phyloP scores from a whole-genome alignment of 2,888 invertebrate species.

The Panzeria rudis region DNA sequence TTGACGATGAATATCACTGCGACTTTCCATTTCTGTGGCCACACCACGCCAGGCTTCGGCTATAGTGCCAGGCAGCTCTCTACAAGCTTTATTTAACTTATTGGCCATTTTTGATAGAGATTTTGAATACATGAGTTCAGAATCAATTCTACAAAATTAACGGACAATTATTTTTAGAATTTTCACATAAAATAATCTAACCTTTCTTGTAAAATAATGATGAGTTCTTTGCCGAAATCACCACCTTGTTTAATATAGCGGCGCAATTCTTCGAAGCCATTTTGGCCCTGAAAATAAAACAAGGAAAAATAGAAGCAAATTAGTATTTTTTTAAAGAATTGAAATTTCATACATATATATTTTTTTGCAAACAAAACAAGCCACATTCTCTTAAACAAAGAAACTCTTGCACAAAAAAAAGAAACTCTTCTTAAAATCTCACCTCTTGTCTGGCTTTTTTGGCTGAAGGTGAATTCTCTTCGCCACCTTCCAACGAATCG shows the following conservation, averaged over 20 bases:
- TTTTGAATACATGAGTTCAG: conserved; percentile 96
- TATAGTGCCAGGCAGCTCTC: conserved; percentile 90
- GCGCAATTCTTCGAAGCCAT: conserved; percentile 96
- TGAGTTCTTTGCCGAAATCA: conserved; percentile 96
- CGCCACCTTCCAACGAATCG: conserved; percentile 67
- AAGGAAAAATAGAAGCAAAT: not conserved
- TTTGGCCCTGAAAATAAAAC: conserved; percentile 90
- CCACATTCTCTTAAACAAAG: conserved; percentile 56
- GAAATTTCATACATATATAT: not conserved
- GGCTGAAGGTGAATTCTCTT: conserved; percentile 60
- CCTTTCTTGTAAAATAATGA: conserved; percentile 96
- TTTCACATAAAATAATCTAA: conserved; percentile 82
- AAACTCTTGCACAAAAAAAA: not conserved
- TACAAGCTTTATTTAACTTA: conserved; percentile 92
- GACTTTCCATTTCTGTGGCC: conserved; percentile 95
- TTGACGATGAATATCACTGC: conserved; percentile 94
- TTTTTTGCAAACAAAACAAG: conserved; percentile 9
- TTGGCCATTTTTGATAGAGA: conserved; percentile 93
- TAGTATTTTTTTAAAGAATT: not conserved
- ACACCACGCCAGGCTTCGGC: conserved; percentile 96
- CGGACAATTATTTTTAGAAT: not conserved
- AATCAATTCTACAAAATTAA: conserved; percentile 89
- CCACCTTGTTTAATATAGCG: conserved; percentile 97
- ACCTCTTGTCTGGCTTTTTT: conserved; percentile 69
- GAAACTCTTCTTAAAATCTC: conserved; percentile 24